Conservation (phyloP, 2,888 invertebrate genomes). For the Macropis europaea region DNA sequence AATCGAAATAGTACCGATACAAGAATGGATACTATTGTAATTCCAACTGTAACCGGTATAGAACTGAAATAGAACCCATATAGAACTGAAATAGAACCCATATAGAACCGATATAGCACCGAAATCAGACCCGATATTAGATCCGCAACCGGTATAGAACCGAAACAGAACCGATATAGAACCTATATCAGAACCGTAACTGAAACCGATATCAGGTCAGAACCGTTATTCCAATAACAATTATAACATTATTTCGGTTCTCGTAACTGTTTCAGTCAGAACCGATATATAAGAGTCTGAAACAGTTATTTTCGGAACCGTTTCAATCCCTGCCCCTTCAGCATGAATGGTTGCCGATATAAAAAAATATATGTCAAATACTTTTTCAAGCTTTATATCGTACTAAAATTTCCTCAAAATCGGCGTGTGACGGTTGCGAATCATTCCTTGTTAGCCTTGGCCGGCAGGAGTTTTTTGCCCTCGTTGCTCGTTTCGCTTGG, state of each 20-base stretch:
- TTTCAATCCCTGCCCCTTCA: too few species aligned
- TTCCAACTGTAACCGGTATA: not conserved
- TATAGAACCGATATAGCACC: not conserved
- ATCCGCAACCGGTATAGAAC: not conserved
- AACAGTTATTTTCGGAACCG: too few species aligned
- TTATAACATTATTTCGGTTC: too few species aligned
- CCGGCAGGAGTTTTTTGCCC: constrained; percentile 43
- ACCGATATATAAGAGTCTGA: too few species aligned
- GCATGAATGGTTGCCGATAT: too few species aligned
- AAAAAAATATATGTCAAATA: too few species aligned
- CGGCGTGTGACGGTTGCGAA: too few species aligned
- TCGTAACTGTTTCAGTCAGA: too few species aligned
- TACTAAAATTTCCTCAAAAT: too few species aligned
- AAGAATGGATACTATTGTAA: not conserved
- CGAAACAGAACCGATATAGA: not conserved
- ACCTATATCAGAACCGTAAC: not conserved
- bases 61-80: not conserved
- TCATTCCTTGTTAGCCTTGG: constrained; percentile 64
- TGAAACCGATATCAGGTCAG: not conserved
- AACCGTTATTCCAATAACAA: too few species aligned
- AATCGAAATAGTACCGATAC: not conserved
- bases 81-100: not conserved
- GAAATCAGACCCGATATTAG: not conserved
- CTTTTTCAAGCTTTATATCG: too few species aligned
- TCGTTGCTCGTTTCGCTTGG: constrained; percentile 21